These are phyloP conservation scores for Cantharis rufa DNA, from an alignment of 2,888 invertebrate genomes.

Conservation along the genomic window DNA sequence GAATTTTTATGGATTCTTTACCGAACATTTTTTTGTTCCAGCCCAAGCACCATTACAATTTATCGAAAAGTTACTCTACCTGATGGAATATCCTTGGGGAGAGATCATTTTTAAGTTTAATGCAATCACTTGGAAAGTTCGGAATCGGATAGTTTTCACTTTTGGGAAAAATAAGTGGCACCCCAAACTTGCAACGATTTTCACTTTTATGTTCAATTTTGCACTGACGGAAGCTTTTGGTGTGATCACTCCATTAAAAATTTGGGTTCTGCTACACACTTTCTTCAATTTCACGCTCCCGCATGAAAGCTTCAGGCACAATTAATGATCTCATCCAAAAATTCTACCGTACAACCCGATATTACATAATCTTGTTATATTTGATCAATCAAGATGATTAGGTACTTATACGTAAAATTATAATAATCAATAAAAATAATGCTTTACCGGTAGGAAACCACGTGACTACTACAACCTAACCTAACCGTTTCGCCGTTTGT, in stretches of 20 bases:
- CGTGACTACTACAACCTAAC: conserved; percentile 33
- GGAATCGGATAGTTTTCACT: not conserved
- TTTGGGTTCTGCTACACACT: not conserved
- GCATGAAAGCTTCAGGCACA: not conserved
- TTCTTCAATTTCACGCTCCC: not conserved
- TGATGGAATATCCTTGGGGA: not conserved
- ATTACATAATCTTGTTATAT: not conserved
- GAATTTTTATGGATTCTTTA: not conserved
- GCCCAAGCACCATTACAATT: not conserved
- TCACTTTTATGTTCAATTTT: not conserved
- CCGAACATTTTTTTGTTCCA: not conserved
- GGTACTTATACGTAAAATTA: conserved; percentile 1
- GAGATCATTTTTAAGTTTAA: not conserved
- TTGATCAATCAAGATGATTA: not conserved
- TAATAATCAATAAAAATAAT: conserved; percentile 22
- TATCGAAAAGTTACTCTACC: not conserved
- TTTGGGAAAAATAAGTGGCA: not conserved
- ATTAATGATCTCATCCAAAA: not conserved
- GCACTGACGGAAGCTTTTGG: not conserved
- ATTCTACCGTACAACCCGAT: not conserved
- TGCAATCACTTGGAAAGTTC: not conserved
- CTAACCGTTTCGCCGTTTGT: conserved; percentile 26
- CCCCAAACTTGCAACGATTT: not conserved
- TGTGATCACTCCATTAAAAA: not conserved
- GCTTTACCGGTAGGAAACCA: conserved; percentile 28